A percentile compares a stretch with the other conserved stretches of the same genome.
These are phyloP conservation scores for Himalopsyche kuldschensis DNA, from an alignment of 2,888 invertebrate genomes.

Conservation along the genomic window DNA sequence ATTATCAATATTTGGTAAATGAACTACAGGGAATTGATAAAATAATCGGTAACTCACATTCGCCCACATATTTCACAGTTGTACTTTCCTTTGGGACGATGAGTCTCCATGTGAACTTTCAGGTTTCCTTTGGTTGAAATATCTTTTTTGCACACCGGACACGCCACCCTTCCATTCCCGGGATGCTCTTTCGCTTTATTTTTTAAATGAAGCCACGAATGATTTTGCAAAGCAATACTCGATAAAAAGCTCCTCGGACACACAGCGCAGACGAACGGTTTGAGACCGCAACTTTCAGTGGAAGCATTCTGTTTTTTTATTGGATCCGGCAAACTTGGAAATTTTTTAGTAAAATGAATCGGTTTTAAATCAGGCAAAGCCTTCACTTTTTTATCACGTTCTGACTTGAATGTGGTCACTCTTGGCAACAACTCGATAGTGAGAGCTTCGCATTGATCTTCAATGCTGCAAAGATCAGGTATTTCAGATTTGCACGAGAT, in stretches of 20 bases:
- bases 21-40: neutral
- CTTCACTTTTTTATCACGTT: conserved; percentile 28
- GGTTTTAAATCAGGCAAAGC: conserved; percentile 35
- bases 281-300: conserved; percentile 44
- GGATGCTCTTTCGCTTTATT: conserved; percentile 6
- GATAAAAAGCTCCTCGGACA: conserved; percentile 61
- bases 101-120: conserved; percentile 66
- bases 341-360: conserved; percentile 40
- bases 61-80: conserved; percentile 67
- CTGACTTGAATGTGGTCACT: conserved; percentile 24
- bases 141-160: conserved; percentile 63
- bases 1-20: too few species aligned
- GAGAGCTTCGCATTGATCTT: conserved; percentile 22
- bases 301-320: neutral
- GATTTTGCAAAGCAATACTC: conserved; percentile 64
- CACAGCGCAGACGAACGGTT: conserved; percentile 59
- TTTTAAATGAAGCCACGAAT: conserved; percentile 62
- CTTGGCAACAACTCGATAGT: conserved; percentile 51
- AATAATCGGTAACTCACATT: conserved; percentile 57
- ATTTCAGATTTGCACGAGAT: neutral
- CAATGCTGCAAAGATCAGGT: neutral
- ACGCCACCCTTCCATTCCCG: conserved; percentile 46
- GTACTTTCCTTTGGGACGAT: conserved; percentile 65
- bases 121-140: conserved; percentile 66
- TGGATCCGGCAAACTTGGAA: neutral